Base-by-base conservation (phyloP, 2,797 vertebrate species). In the Scolopax bukidnonensis region DNA sequence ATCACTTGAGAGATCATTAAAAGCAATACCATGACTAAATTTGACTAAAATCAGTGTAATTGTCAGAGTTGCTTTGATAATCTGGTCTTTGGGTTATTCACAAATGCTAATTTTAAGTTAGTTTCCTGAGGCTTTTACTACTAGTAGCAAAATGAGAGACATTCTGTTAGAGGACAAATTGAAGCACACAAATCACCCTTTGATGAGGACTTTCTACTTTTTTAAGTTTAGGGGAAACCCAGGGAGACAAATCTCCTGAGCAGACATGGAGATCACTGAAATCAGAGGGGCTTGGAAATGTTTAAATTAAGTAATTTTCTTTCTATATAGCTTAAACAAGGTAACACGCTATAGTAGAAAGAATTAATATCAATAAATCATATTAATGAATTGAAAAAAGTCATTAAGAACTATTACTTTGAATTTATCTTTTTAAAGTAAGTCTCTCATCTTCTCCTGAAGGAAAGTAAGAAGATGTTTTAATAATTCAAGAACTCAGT, bases 401-500 rank as follows among this genome's bases (percentile, higher is more conserved):
- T 50, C 4, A 6, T 65, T 91, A 64, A 70, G 76, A 84, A 32
- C n/a, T 60, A 91, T 84, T 59, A 65, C 74, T 84, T 86, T 11
- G 21, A 90, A 81, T 88, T 84, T 61, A 38, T 75, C 45, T 78
- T 79, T 94, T 94, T 53, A 70, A 86, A 93, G 64, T 82, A 73
- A 51, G 69, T 65, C 45, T 84, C 48, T 63, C 36, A 45, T 92
- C 45, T 48, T 93, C 32, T 88, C 43, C 77, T 76, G 65, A 83
- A 87, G 20, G 38, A 54, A 89, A 91, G 43, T 50, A 70, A 68
- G 84, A 69, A 79, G 53, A 47, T 43, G 16, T 24, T 88, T 96
- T 63, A 95, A 92, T 96, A 94, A 95, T 97, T 95, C 27, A 94
- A 68, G 41, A 85, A 67, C 65, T 78, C 59, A 41, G 53, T 78